Evolutionary conservation across 2,888 invertebrate species (phyloP).

Genomic region (Oithona nana): DNA sequence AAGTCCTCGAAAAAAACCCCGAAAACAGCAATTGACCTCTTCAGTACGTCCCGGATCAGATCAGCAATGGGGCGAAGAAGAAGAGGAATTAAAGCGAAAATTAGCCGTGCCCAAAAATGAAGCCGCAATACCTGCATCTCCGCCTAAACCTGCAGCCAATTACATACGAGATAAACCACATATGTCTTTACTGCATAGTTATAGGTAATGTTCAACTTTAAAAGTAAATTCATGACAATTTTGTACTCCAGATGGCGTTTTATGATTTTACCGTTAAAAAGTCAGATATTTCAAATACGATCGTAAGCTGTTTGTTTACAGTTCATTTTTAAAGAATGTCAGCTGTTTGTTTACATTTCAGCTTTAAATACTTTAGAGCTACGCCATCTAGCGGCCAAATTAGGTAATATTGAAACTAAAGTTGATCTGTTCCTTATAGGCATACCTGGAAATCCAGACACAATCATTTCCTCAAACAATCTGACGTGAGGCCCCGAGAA

Average conservation of each 20-base stretch:
- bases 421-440: neutral
- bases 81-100: neutral
- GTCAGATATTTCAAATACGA: too few relatives aligned
- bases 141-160: neutral
- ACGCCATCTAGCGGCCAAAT: too few relatives aligned
- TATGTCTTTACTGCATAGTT: neutral
- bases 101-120: neutral
- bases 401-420: too few relatives aligned
- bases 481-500: constrained; percentile 11
- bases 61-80: neutral
- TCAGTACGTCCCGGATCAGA: neutral
- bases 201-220: too few relatives aligned
- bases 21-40: neutral
- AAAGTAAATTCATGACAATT: too few relatives aligned
- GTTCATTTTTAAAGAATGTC: too few relatives aligned
- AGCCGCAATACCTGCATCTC: neutral
- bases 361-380: too few relatives aligned
- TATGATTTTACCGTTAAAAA: too few relatives aligned
- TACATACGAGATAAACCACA: neutral
- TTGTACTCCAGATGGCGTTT: too few relatives aligned
- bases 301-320: too few relatives aligned
- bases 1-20: constrained; percentile 2
- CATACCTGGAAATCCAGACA: constrained; percentile 12
- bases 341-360: too few relatives aligned
- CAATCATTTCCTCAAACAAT: constrained; percentile 12